Evolutionary conservation across 1,140 invertebrate genomes (phyloP).

Genomic region (Ceratina japonica): DNA sequence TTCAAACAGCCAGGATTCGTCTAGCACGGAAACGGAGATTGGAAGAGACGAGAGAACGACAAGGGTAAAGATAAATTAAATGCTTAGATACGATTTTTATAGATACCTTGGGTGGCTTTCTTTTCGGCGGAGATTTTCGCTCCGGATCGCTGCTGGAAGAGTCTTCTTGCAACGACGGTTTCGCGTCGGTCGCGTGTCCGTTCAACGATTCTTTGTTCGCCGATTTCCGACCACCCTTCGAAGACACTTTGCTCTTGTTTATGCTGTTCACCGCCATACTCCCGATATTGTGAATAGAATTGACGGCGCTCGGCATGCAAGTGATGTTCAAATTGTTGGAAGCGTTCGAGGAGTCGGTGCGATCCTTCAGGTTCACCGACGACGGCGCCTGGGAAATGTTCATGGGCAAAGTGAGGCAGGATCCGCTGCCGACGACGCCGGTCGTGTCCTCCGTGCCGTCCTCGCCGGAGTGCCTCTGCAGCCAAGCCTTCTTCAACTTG

Average conservation of each 20-base stretch:
- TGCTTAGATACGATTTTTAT: conserved; percentile 61
- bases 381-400: conserved; percentile 73
- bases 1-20: too few species aligned
- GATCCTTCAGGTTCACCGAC: conserved; percentile 62
- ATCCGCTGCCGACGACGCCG: conserved; percentile 82
- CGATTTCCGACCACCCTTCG: conserved; percentile 71
- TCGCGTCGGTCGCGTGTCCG: conserved; percentile 81
- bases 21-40: too few species aligned
- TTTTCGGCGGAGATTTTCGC: conserved; percentile 84
- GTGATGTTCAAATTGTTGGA: conserved; percentile 63
- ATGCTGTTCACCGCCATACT: conserved; percentile 85
- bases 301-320: conserved; percentile 77
- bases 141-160: conserved; percentile 88
- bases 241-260: conserved; percentile 82
- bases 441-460: conserved; percentile 86
- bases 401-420: conserved; percentile 83
- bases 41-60: neutral
- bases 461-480: conserved; percentile 91
- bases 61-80: neutral
- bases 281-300: conserved; percentile 83
- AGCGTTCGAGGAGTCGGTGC: conserved; percentile 48
- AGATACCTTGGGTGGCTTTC: conserved; percentile 86
- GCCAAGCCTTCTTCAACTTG: conserved; percentile 93
- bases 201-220: conserved; percentile 79
- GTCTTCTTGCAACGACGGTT: conserved; percentile 83